Base-by-base conservation (phyloP, 1,140 invertebrate species). In the Proctacanthus coquilletti region DNA sequence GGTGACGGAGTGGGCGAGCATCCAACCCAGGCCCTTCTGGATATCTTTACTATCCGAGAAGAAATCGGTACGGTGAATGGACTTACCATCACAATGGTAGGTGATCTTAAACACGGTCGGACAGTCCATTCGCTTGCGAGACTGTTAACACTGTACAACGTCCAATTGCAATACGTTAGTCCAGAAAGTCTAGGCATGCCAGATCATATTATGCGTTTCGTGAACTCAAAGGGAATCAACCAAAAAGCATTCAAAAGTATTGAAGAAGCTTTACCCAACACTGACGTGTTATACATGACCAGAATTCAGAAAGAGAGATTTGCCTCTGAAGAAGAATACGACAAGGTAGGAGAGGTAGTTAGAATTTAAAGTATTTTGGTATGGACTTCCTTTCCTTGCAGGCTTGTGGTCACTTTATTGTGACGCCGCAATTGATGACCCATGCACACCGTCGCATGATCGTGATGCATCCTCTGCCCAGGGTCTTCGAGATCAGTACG, bases 61-160 rank as follows among this genome's bases (percentile, higher is more conserved):
- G 95, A 98, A 68, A 93, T 98, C 45, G 94, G 94, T 42, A 98
- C 94, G 0, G 92, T 98, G 0, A 98, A 98, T 56, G 85, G 85
- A 0, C 66, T 98, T 2, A 95, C 84, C 0, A 85, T 89, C 34
- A 89, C 85, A 4, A 80, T 89, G 76, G 73, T 97, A 33, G 96
- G 96, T 6, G 96, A 99, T 64, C 65, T 99, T 43, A 96, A 95
- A 56, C 84, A 99, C 63, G 94, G 95, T 4, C 72, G 96, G 31
- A 99, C 96, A 2, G 95, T 98, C 0, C 96, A 99, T 64, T 99
- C 95, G 0, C 64, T 99, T 31, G 93, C 93, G 5, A 76, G 80
- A 65, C 66, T 94, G 25, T 57, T 97, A 29, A 93, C 87, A 0
- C 63, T 93, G 4, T 95, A 95, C 54, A 84, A 91, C 59, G 84